Base-by-base conservation (phyloP, 2,797 vertebrate species). In the Karalla daura region DNA sequence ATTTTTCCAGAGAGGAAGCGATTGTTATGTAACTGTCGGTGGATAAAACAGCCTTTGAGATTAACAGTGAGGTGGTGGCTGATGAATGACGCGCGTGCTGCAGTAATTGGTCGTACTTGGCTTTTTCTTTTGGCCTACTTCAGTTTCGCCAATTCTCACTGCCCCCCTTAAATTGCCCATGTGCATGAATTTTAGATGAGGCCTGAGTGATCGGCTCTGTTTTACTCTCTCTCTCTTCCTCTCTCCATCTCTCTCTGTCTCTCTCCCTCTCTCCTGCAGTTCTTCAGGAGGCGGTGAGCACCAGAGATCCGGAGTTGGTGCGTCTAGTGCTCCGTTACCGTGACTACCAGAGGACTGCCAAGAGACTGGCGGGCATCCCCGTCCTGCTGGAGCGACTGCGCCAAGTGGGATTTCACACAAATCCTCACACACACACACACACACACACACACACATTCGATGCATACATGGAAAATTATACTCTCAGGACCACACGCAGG, bases 281-380 rank as follows among this genome's bases (percentile, higher is more conserved):
- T 65, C 94, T 98, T 35, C 98, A 99, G 90, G 98, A 99, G 86
- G 98, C 97, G 0, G 96, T 99, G 86, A 98, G 97, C 74, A 96
- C 96, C 52, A 93, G 95, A 9, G 95, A 98, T 86, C 93, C 96
- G 35, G 96, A 98, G 81, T 74, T 99, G 78, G 96, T 99, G 72
- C 96, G 97, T 72, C 91, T 98, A 63, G 95, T 97, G 66, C 93
- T 99, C 70, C 92, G 94, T 87, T 96, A 98, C 91, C 95, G 97
- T 1, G 97, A 99, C 93, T 97, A 97, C 94, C 98, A 98, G 90
- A 93, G 98, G 78, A 95, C 95, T 72, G 91, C 95, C 83, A 97
- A 96, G 88, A 94, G 98, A 66, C 92, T 99, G 89, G 96, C 98
- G 0, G 96, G 95, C 58, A 98, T 99, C 87, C 98, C 98, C 0